phyloP scores from a whole-genome alignment of 2,113 vertebrate species.

The Sarotherodon lohbergeri region DNA sequence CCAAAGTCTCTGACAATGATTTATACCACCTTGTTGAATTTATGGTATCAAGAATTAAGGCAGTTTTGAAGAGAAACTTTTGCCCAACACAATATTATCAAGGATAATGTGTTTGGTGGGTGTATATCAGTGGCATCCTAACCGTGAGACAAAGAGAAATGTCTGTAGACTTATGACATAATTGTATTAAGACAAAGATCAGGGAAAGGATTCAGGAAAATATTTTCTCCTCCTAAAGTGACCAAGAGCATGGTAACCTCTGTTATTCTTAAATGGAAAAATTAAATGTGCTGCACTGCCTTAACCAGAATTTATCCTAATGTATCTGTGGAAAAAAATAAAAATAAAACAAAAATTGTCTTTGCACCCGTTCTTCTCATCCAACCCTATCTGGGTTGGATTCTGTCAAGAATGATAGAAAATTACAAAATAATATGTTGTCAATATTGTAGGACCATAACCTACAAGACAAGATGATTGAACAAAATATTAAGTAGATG shows the following conservation, averaged over 20 bases:
- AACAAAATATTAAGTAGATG: background rate
- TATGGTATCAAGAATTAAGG: background rate
- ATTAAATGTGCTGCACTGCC: background rate
- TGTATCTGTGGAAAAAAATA: background rate
- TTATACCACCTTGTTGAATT: background rate
- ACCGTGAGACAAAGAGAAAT: background rate
- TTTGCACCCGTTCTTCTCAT: background rate
- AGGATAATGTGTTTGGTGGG: background rate
- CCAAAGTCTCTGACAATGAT: background rate
- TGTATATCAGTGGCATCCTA: background rate
- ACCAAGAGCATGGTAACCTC: background rate
- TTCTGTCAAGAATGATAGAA: background rate
- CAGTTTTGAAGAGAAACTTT: background rate
- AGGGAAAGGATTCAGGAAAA: background rate
- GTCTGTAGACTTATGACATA: background rate
- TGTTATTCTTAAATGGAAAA: background rate
- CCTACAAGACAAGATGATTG: background rate
- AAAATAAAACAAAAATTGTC: background rate
- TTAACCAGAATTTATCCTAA: background rate
- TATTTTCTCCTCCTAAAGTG: background rate
- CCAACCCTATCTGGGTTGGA: background rate
- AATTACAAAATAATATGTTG: background rate
- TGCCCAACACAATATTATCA: background rate
- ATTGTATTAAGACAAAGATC: background rate
- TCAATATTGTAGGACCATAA: background rate